Conservation (phyloP, 2,113 vertebrate genomes). For the Rostratula benghalensis region DNA sequence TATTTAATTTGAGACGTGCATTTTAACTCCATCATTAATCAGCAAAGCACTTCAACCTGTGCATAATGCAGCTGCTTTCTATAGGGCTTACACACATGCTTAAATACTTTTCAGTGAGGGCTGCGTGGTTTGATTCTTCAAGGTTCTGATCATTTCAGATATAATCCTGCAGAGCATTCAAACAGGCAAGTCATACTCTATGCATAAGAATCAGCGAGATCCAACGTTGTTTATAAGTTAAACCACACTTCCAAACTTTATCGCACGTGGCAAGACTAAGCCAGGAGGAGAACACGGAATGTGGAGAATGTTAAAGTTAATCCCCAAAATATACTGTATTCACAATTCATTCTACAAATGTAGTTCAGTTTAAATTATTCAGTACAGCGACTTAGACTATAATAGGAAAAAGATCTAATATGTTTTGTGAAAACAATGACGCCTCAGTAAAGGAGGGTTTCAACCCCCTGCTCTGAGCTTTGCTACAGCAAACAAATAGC, state of each 20-base stretch:
- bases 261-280: not conserved
- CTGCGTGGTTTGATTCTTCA: not conserved
- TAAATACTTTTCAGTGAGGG: not conserved
- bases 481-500: not conserved
- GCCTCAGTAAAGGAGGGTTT: not conserved
- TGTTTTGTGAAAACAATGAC: not conserved
- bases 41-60: not conserved
- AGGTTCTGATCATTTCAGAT: not conserved
- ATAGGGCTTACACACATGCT: not conserved
- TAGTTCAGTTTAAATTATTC: not conserved
- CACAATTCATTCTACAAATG: not conserved
- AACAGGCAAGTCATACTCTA: not conserved
- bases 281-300: not conserved
- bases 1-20: not conserved
- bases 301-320: not conserved
- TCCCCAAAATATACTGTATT: not conserved
- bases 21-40: not conserved
- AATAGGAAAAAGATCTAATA: not conserved
- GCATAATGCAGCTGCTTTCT: not conserved
- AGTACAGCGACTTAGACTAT: not conserved
- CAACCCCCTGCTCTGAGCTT: not conserved
- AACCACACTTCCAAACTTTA: not conserved
- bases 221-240: not conserved
- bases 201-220: not conserved
- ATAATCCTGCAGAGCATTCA: not conserved